These are phyloP conservation scores for Nothocercus julius DNA, from an alignment of 2,113 vertebrate species.

Conservation along the genomic window DNA sequence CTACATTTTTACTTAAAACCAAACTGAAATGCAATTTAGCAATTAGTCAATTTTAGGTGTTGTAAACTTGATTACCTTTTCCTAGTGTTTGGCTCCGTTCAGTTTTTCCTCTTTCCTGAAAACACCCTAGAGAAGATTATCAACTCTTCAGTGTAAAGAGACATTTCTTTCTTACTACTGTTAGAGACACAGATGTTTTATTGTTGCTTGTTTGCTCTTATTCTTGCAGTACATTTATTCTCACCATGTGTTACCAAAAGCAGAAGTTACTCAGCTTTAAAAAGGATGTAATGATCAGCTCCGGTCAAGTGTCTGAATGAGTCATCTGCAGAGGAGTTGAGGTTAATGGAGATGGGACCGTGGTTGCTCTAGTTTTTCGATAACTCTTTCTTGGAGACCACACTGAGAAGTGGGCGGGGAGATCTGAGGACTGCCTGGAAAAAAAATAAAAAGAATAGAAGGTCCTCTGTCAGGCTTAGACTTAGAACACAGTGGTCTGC, in stretches of 20 bases:
- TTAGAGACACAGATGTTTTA: not conserved
- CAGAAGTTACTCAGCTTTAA: constrained; percentile 20
- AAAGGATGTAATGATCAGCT: not conserved
- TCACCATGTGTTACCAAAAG: not conserved
- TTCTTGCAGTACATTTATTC: not conserved
- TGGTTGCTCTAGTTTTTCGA: not conserved
- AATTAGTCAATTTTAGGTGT: not conserved
- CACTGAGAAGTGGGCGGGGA: not conserved
- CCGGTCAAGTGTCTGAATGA: constrained; percentile 43
- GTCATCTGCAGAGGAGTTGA: not conserved
- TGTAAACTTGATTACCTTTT: not conserved
- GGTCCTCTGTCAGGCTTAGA: not conserved
- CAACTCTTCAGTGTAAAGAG: not conserved
- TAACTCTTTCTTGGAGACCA: not conserved
- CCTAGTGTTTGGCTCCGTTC: not conserved
- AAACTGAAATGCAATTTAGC: not conserved
- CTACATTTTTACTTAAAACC: not conserved
- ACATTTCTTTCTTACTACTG: not conserved
- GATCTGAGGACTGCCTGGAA: not conserved
- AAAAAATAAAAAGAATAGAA: not conserved
- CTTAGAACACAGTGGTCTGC: not conserved
- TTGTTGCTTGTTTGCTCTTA: not conserved
- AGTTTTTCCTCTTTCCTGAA: not conserved
- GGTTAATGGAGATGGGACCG: not conserved
- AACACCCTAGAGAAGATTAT: not conserved